Percentiles rank a stretch among this genome's conserved stretches.
phyloP scores from a whole-genome alignment of 92 coral and sea anemone species.

The Hydrozoanthus gracilis region DNA sequence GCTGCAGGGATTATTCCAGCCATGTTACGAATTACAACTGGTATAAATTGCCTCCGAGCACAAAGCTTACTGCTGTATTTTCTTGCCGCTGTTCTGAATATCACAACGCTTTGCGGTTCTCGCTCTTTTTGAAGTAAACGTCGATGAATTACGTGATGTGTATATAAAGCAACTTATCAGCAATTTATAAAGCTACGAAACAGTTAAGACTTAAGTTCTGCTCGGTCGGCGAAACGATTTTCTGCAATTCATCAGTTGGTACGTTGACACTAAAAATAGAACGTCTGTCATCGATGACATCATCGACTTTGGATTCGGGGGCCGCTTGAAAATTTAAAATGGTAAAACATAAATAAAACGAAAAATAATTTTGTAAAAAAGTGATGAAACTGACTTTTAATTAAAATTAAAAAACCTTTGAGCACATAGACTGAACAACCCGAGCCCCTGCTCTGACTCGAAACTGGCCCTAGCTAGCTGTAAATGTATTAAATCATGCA shows the following conservation, averaged over 20 bases:
- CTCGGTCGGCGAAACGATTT: background rate
- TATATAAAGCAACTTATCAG: too few relatives aligned
- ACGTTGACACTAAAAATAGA: conserved; percentile 17
- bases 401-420: too few relatives aligned
- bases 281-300: conserved; percentile 19
- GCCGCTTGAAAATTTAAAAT: background rate
- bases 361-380: background rate
- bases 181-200: too few relatives aligned
- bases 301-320: background rate
- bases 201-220: background rate
- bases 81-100: background rate
- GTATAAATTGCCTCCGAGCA: background rate
- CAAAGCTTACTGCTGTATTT: background rate
- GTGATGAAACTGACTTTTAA: background rate
- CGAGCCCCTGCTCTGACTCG: too few relatives aligned
- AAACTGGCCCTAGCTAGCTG: too few relatives aligned
- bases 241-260: background rate
- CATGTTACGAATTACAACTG: background rate
- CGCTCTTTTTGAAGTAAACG: too few relatives aligned
- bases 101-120: too few relatives aligned
- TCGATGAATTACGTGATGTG: too few relatives aligned
- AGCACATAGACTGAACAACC: too few relatives aligned
- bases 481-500: too few relatives aligned
- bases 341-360: background rate
- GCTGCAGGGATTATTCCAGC: conserved; percentile 28